Evolutionary conservation across 2,113 vertebrate species (phyloP).

Genomic region (Archilochus colubris): DNA sequence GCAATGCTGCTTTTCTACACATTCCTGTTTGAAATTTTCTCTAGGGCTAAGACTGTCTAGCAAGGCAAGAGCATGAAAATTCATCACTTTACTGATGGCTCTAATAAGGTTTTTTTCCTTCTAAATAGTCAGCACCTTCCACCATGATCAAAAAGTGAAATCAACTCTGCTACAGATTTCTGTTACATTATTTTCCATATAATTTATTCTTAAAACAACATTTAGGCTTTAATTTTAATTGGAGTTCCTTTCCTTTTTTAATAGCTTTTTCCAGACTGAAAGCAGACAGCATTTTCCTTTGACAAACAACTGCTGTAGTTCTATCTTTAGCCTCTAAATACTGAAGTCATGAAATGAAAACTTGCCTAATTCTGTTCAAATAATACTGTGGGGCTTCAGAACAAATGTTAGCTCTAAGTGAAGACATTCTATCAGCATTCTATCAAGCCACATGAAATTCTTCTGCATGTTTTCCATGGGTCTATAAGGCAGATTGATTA

Average conservation of each 20-base stretch:
- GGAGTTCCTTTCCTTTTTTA: neutral
- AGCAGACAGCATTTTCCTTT: neutral
- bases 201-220: constrained; percentile 54
- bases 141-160: constrained; percentile 63
- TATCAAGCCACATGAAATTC: neutral
- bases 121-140: constrained; percentile 67
- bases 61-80: constrained; percentile 72
- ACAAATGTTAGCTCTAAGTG: neutral
- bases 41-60: constrained; percentile 65
- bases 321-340: neutral
- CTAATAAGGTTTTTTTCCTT: constrained; percentile 52
- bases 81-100: constrained; percentile 68
- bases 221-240: constrained; percentile 56
- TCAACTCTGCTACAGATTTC: constrained; percentile 29
- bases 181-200: constrained; percentile 14
- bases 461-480: neutral
- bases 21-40: constrained; percentile 71
- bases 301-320: constrained; percentile 27
- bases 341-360: neutral
- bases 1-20: neutral
- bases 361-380: neutral
- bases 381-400: neutral
- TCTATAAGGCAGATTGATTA: neutral
- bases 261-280: neutral
- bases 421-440: neutral